Evolutionary conservation across 2,888 invertebrate genomes (phyloP).

Genomic region (Ametastegia equiseti): DNA sequence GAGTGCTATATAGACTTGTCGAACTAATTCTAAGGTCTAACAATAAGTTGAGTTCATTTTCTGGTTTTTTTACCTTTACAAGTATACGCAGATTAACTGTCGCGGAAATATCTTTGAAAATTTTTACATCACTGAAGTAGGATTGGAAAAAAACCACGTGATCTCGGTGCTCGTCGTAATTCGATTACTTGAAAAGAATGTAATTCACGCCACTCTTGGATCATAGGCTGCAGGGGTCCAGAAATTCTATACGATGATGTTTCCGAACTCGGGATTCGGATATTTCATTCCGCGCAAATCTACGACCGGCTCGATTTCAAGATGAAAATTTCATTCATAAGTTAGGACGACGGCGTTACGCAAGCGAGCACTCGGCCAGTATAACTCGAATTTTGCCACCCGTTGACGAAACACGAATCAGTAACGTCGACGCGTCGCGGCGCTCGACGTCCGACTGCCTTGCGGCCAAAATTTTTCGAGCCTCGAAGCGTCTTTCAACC

Average conservation of each 20-base stretch:
- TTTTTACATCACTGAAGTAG: too few relatives aligned
- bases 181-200: too few relatives aligned
- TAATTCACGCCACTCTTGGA: too few relatives aligned
- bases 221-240: too few relatives aligned
- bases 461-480: conserved; percentile 45
- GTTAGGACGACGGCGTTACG: neutral
- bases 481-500: conserved; percentile 25
- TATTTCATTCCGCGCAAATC: neutral
- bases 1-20: neutral
- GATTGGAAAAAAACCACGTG: too few relatives aligned
- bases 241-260: too few relatives aligned
- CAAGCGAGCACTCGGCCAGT: neutral
- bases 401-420: conserved; percentile 59
- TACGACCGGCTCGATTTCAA: neutral
- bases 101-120: too few relatives aligned
- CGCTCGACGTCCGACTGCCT: conserved; percentile 74
- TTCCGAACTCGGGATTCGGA: too few relatives aligned
- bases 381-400: conserved; percentile 52
- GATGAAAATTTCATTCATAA: conserved; percentile 51
- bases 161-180: too few relatives aligned
- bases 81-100: too few relatives aligned
- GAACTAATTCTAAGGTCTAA: neutral
- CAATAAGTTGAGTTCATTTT: too few relatives aligned
- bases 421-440: conserved; percentile 74
- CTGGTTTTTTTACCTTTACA: too few relatives aligned